Conservation (phyloP, 2,888 invertebrate species). For the Chironomus riparius region DNA sequence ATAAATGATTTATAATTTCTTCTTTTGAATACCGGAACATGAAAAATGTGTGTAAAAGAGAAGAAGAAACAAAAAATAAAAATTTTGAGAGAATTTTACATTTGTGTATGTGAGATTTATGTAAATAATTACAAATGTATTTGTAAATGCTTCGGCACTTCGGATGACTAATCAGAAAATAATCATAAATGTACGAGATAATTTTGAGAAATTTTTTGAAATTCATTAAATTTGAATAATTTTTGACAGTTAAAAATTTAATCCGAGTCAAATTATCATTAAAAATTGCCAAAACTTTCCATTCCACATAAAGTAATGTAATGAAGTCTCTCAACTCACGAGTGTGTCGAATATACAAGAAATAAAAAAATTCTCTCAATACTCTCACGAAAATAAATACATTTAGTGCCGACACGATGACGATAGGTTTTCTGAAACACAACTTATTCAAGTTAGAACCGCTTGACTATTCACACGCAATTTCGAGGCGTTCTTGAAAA, state of each 20-base stretch:
- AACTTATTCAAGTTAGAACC: constrained; percentile 15
- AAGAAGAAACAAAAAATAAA: not conserved
- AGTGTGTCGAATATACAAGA: too few species aligned
- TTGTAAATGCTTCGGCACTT: not conserved
- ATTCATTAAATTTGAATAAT: too few species aligned
- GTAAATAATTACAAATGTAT: not conserved
- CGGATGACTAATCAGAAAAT: not conserved
- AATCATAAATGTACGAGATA: too few species aligned
- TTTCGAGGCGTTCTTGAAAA: constrained; percentile 1
- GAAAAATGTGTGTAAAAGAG: not conserved
- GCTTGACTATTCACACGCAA: constrained; percentile 9
- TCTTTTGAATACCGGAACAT: not conserved
- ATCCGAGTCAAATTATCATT: too few species aligned
- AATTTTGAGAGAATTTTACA: not conserved
- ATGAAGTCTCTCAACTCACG: too few species aligned
- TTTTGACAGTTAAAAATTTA: too few species aligned
- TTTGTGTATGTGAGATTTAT: not conserved
- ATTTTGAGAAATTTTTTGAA: too few species aligned
- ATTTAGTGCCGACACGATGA: not conserved
- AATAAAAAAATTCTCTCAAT: not conserved
- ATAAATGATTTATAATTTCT: not conserved
- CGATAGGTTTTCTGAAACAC: not conserved
- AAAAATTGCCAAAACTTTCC: too few species aligned
- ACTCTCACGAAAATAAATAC: not conserved
- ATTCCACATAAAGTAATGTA: too few species aligned